phyloP scores from a whole-genome alignment of 1,140 invertebrate genomes.

The Vollenhovia emeryi region DNA sequence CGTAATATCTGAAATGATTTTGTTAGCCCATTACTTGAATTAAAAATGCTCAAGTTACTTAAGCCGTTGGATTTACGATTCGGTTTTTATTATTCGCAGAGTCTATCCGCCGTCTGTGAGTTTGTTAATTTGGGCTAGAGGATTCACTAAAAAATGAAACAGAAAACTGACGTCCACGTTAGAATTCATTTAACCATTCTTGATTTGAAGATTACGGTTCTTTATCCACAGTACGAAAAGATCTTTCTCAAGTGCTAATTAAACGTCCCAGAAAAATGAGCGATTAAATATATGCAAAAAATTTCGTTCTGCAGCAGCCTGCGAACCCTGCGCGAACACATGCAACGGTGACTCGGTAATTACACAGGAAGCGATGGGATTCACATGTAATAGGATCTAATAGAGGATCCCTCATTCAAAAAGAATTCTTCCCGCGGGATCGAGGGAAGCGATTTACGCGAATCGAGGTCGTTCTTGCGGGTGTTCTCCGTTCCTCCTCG shows the following conservation, averaged over 20 bases:
- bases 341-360: slow-evolving; percentile 16
- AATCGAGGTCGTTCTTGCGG: slow-evolving; percentile 10
- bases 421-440: slow-evolving; percentile 41
- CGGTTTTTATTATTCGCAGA: no score
- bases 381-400: slow-evolving; percentile 32
- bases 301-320: neutral
- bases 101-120: no score
- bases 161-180: neutral
- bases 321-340: slow-evolving; percentile 7
- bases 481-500: slow-evolving; percentile 49
- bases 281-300: slow-evolving; percentile 22
- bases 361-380: slow-evolving; percentile 42
- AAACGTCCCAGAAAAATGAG: neutral
- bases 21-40: no score
- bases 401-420: neutral
- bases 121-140: no score
- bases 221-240: no score
- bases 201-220: neutral
- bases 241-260: neutral
- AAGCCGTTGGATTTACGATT: no score
- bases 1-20: no score
- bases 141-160: neutral
- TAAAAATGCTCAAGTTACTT: no score
- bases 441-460: slow-evolving; percentile 14
- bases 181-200: neutral